Percentiles rank a stretch among this genome's conserved stretches.
Evolutionary conservation across 2,888 invertebrate genomes (phyloP).

Genomic region (Lasioglossum calceatum): DNA sequence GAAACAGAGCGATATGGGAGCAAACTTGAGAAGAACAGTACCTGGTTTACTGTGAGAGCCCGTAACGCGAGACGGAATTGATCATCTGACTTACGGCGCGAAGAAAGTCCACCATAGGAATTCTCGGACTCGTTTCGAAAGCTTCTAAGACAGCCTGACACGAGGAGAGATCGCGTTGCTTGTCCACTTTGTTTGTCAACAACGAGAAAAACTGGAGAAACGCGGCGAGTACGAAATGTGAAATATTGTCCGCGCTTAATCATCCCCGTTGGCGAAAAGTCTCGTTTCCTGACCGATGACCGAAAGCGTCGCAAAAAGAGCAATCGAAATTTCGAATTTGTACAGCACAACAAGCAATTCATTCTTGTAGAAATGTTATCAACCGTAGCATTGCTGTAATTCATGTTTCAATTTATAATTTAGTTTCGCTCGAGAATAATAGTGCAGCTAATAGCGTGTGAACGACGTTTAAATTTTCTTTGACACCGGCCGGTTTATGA

Average conservation of each 20-base stretch:
- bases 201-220: background rate
- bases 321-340: background rate
- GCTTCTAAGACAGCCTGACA: slow-evolving; percentile 9
- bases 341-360: too few species aligned
- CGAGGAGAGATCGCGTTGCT: slow-evolving; percentile 13
- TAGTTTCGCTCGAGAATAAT: background rate
- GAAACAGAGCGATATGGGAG: background rate
- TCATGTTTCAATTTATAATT: background rate
- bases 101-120: background rate
- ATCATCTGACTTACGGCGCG: slow-evolving; percentile 21
- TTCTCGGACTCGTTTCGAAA: slow-evolving; percentile 24
- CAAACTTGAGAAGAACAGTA: background rate
- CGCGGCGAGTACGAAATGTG: background rate
- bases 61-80: slow-evolving; percentile 31
- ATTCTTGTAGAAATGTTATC: too few species aligned
- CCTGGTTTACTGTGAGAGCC: background rate
- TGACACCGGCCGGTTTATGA: background rate
- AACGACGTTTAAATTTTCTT: background rate
- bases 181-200: slow-evolving; percentile 5
- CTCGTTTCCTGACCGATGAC: background rate
- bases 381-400: too few species aligned
- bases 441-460: background rate
- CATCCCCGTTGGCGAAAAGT: background rate
- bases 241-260: background rate
- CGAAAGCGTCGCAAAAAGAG: too few species aligned